Conservation (phyloP, 2,113 vertebrate genomes). For the Butorides virescens region DNA sequence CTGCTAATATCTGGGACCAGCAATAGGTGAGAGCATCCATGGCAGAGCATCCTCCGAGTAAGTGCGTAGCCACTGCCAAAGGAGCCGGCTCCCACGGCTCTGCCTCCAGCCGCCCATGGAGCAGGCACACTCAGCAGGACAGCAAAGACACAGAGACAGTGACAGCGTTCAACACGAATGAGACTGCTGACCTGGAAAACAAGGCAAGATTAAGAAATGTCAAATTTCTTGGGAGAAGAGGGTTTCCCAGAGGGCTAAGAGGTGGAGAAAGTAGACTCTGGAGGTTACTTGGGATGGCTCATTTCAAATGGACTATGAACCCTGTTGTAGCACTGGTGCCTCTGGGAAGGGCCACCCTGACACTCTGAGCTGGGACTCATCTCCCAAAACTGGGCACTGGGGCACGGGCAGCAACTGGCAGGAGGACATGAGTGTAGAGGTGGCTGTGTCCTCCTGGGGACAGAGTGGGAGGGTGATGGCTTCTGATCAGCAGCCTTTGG, state of each 20-base stretch:
- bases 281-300: neutral
- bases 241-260: neutral
- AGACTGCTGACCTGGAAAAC: conserved; percentile 40
- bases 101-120: neutral
- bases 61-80: neutral
- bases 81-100: neutral
- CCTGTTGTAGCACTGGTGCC: neutral
- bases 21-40: accelerated
- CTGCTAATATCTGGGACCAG: neutral
- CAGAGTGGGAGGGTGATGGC: neutral
- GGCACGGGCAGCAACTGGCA: neutral
- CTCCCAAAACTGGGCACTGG: neutral
- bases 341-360: neutral
- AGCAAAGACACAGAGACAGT: neutral
- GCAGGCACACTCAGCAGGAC: neutral
- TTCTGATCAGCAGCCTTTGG: neutral
- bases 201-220: conserved; percentile 29
- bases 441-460: neutral
- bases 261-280: neutral
- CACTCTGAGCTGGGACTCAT: neutral
- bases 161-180: neutral
- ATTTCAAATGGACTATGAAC: neutral
- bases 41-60: neutral
- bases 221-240: neutral
- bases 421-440: neutral